Percentiles rank a stretch among this genome's conserved stretches.
Evolutionary conservation across 2,888 invertebrate genomes (phyloP).

Genomic region (Stenodera caucasica): DNA sequence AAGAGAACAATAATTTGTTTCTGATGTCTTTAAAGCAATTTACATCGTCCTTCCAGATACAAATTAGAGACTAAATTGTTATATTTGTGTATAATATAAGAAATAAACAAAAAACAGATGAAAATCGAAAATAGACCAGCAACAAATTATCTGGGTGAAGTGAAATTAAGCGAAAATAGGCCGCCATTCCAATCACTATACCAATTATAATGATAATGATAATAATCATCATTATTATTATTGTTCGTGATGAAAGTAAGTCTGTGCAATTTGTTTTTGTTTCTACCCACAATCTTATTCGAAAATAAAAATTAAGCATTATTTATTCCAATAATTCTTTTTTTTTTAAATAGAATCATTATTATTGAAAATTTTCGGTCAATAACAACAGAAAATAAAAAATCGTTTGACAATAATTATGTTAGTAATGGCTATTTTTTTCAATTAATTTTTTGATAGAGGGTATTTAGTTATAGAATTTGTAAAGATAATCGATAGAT

Average conservation of each 20-base stretch:
- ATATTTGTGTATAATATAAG: no score
- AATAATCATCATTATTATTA: neutral
- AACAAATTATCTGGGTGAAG: neutral
- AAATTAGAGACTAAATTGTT: neutral
- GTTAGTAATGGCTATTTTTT: neutral
- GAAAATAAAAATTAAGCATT: no score
- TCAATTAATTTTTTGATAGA: neutral
- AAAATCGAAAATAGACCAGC: neutral
- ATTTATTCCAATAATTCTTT: no score
- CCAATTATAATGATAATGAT: neutral
- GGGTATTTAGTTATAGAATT: neutral
- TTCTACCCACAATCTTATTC: no score
- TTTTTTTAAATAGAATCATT: no score
- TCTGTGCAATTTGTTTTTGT: neutral
- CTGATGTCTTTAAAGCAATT: neutral
- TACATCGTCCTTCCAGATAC: neutral
- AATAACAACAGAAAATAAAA: no score
- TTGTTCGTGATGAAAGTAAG: neutral
- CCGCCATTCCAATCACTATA: neutral
- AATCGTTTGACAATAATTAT: neutral
- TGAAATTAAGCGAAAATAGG: neutral
- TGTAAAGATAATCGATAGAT: neutral
- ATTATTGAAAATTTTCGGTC: no score
- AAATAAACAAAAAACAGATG: neutral
- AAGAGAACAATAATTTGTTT: no score